Evolutionary conservation across 2,888 invertebrate species (phyloP), one percentile per base, ranked within the genome.

Genomic region (Entomobrya proxima): DNA sequence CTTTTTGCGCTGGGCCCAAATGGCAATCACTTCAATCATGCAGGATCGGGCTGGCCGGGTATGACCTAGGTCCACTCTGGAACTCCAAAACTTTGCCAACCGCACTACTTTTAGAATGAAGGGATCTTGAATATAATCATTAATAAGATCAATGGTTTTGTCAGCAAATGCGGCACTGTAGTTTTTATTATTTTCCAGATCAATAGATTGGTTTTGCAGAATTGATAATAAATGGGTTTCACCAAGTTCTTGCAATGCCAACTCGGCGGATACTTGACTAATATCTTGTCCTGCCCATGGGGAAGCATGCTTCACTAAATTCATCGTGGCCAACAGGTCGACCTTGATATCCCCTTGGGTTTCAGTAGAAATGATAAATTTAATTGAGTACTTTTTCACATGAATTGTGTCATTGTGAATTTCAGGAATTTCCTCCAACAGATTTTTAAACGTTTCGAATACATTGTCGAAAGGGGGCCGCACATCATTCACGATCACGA

Each of bases 21-120:
- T 67, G 13, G 79, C 67, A 67, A 67, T 79, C 27, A 79, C 11
- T 32, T 79, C 79, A 2, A 67, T 67, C 11, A 79, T 67, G 32
- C 32, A 79, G 3, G 67, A 67, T 21, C 35, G 44, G 5, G 50
- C 47, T 1, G 79, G 15, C 6, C 5, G 61, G 32, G 21, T 35
- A 64, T 21, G 40, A 2, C 13, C 18, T 7, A 64, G 21, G 9
- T 37, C 37, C 1, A 61, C 30, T 1, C 44, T n/a, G 15, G 9
- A 7, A 18, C 4, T 35, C 79, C 79, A 79, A 47, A 64, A 67
- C 18, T 79, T 79, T 0, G 79, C 47, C 7, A 79, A 24, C 4
- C 35, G 50, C 5, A 79, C 35, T 2, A 79, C 24, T 13, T 79
- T 24, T 0, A 47, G 24, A 11, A 76, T 21, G 35, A 50, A 67